These are phyloP conservation scores for Chaenodraco wilsoni DNA, from an alignment of 2,797 vertebrate genomes.

Conservation along the genomic window DNA sequence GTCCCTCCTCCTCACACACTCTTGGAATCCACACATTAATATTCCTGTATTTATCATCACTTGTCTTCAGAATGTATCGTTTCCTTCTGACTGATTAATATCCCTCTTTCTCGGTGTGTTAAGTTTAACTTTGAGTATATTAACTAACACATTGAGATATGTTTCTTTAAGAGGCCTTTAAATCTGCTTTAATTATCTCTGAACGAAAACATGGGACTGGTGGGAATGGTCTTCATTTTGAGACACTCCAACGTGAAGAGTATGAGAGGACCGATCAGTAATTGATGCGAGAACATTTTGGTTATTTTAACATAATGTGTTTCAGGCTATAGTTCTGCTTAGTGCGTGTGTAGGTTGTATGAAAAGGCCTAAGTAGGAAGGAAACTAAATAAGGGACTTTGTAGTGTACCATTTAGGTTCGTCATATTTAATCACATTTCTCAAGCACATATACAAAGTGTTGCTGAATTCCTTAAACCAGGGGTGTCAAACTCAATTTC, in stretches of 20 bases:
- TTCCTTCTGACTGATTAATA: slow-evolving; percentile 10
- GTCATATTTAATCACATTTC: background rate
- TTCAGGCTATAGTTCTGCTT: background rate
- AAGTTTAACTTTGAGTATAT: background rate
- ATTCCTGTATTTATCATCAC: slow-evolving; percentile 8
- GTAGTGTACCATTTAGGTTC: background rate
- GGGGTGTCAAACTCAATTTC: no score
- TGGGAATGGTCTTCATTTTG: slow-evolving; percentile 6
- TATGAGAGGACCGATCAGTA: background rate
- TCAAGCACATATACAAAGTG: background rate
- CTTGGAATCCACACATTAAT: background rate
- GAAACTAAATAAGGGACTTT: background rate
- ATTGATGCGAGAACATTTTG: no score
- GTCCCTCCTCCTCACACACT: slow-evolving; percentile 2
- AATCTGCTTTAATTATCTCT: background rate
- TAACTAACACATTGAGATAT: background rate
- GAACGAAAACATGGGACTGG: background rate
- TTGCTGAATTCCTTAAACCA: background rate
- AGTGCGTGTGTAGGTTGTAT: background rate
- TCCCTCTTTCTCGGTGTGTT: background rate
- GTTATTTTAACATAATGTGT: no score
- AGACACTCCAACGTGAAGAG: background rate
- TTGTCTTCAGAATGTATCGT: slow-evolving; percentile 22
- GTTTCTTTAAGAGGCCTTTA: background rate
- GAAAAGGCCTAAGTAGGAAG: background rate